Evolutionary conservation across 2,888 invertebrate genomes (phyloP).

Genomic region (Fragum sueziense): DNA sequence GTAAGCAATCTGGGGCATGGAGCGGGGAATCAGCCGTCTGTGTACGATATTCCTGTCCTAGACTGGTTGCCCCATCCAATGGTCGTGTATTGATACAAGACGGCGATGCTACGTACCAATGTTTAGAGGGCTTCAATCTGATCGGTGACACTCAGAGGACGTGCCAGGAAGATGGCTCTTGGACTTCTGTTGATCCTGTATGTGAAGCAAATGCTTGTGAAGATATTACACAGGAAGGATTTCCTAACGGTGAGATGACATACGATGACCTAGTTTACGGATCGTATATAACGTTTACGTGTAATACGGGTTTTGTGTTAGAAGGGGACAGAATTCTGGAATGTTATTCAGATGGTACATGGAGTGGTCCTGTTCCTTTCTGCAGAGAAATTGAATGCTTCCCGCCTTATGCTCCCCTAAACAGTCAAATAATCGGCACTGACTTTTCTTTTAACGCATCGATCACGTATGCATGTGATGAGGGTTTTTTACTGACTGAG

Average conservation of each 20-base stretch:
- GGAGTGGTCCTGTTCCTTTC: conserved; percentile 59
- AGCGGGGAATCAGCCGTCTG: conserved; percentile 71
- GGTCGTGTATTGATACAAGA: conserved; percentile 50
- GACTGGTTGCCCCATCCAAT: conserved; percentile 52
- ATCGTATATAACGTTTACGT: conserved; percentile 60
- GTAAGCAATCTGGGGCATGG: conserved; percentile 79
- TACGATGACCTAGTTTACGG: conserved; percentile 43
- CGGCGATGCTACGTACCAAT: conserved; percentile 86
- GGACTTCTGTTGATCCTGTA: conserved; percentile 71
- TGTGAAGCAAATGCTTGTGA: conserved; percentile 71
- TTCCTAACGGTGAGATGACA: conserved; percentile 53
- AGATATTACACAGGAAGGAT: conserved; percentile 40
- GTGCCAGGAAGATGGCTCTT: conserved; percentile 80
- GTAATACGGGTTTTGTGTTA: conserved; percentile 68
- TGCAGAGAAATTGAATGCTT: conserved; percentile 57
- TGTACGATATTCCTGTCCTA: conserved; percentile 66
- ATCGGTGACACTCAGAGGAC: conserved; percentile 92
- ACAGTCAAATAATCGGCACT: conserved; percentile 53
- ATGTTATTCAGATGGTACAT: conserved; percentile 72
- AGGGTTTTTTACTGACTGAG: conserved; percentile 68
- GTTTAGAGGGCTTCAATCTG: conserved; percentile 93
- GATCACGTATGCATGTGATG: conserved; percentile 66
- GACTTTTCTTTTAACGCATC: conserved; percentile 54
- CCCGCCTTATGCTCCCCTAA: conserved; percentile 40
- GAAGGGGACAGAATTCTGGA: conserved; percentile 66